phyloP scores from a whole-genome alignment of 2,888 invertebrate species.

The Xestia c-nigrum region DNA sequence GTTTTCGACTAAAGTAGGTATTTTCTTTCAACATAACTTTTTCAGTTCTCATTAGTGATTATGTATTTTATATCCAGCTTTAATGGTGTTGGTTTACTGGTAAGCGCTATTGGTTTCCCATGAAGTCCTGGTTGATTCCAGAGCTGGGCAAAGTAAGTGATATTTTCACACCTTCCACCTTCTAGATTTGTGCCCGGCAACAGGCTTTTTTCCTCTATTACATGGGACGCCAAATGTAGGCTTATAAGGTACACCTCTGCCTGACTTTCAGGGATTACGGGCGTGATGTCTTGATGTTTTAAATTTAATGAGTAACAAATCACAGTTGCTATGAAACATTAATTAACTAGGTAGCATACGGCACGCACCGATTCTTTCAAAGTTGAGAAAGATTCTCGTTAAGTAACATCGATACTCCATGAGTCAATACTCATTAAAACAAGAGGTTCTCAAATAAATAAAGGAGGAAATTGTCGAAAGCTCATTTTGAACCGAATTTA shows the following conservation, averaged over 20 bases:
- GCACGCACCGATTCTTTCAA: slow-evolving; percentile 14
- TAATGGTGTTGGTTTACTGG: not conserved
- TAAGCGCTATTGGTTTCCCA: not conserved
- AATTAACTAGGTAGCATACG: slow-evolving; percentile 21
- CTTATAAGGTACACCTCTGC: no score
- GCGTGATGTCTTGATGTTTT: not conserved
- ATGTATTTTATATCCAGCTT: not conserved
- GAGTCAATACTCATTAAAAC: slow-evolving; percentile 59
- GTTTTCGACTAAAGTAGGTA: not conserved
- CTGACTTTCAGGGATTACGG: no score
- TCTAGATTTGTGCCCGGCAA: not conserved
- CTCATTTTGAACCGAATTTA: slow-evolving; percentile 49
- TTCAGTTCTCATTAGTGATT: not conserved
- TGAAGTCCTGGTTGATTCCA: not conserved
- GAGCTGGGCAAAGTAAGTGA: not conserved
- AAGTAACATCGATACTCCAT: slow-evolving; percentile 27
- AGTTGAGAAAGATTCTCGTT: not conserved
- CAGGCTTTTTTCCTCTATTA: not conserved
- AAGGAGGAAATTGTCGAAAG: slow-evolving; percentile 45
- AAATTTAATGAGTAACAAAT: slow-evolving; percentile 13
- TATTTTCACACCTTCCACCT: not conserved
- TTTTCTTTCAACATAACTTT: not conserved
- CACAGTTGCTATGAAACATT: slow-evolving; percentile 4
- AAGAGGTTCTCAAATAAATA: slow-evolving; percentile 46
- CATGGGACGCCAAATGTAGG: not conserved